Conservation (phyloP, 1,140 invertebrate genomes). For the Drosophila micromelanica region DNA sequence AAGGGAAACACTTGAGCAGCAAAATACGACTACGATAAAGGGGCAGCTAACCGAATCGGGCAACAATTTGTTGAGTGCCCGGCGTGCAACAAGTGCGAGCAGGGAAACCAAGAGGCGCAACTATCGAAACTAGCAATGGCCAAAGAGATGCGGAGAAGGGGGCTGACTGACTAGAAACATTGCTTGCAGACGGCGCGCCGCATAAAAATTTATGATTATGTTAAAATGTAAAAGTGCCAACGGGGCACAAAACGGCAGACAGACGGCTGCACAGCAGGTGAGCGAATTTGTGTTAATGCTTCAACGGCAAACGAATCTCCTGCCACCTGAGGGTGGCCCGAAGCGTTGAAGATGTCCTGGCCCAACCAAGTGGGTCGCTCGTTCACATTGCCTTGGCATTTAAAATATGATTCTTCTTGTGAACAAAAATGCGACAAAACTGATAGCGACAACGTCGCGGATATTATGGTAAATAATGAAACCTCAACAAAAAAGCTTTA, state of each 20-base stretch:
- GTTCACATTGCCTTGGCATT: slow-evolving; percentile 12
- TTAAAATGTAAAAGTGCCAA: slow-evolving; percentile 81
- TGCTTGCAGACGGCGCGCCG: slow-evolving; percentile 70
- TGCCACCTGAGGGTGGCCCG: slow-evolving; percentile 1
- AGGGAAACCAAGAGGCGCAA: slow-evolving; percentile 46
- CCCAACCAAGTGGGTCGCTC: slow-evolving; percentile 34
- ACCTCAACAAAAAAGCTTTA: slow-evolving; percentile 30
- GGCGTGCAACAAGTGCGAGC: slow-evolving; percentile 66
- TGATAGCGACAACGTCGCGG: slow-evolving; percentile 68
- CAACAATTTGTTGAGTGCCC: slow-evolving; percentile 71
- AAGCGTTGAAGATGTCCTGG: slow-evolving; percentile 22
- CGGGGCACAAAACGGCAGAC: slow-evolving; percentile 26
- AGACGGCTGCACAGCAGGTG: slow-evolving; percentile 62
- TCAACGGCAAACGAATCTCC: slow-evolving; percentile 28
- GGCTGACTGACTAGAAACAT: slow-evolving; percentile 34
- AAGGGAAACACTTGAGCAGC: slow-evolving; percentile 74
- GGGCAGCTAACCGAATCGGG: slow-evolving; percentile 37
- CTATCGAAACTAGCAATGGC: slow-evolving; percentile 65
- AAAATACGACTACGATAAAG: slow-evolving; percentile 76
- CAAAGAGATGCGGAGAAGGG: not conserved
- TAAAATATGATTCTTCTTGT: slow-evolving; percentile 69
- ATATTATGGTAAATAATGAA: slow-evolving; percentile 74
- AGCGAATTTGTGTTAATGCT: slow-evolving; percentile 78
- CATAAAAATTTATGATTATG: slow-evolving; percentile 83
- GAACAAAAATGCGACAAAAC: slow-evolving; percentile 75